phyloP scores from a whole-genome alignment of 2,113 vertebrate species.

The Gila orcuttii region DNA sequence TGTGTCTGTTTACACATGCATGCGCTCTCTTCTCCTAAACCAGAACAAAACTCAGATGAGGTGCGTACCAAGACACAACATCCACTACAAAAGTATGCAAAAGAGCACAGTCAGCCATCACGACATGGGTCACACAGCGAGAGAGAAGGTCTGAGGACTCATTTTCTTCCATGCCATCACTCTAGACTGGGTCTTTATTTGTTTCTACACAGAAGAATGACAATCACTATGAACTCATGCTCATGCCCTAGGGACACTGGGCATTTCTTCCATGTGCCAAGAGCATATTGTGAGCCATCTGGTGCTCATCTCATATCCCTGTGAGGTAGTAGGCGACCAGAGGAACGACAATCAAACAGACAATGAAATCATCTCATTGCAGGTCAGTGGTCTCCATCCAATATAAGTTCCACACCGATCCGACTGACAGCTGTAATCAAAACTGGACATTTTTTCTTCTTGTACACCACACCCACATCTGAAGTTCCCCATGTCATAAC shows the following conservation, averaged over 20 bases:
- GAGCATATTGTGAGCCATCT: conserved; percentile 56
- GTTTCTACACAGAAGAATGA: conserved; percentile 44
- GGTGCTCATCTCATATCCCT: conserved; percentile 32
- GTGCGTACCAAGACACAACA: conserved; percentile 5
- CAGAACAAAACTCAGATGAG: conserved; percentile 4
- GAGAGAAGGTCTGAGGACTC: not conserved
- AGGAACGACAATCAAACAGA: conserved; percentile 22
- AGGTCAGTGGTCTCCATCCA: not conserved
- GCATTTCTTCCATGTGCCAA: conserved; percentile 28
- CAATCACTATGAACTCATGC: conserved; percentile 35
- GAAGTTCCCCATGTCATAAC: not conserved
- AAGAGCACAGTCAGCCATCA: conserved; percentile 8
- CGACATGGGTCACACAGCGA: not conserved
- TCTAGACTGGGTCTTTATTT: not conserved
- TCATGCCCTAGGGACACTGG: conserved; percentile 25
- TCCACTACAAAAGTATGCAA: conserved; percentile 15
- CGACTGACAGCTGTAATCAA: not conserved
- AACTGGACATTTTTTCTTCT: not conserved
- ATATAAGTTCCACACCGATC: not conserved
- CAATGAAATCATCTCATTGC: conserved; percentile 29
- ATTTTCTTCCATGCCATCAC: conserved; percentile 20
- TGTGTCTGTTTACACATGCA: conserved; percentile 54
- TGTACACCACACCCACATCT: not conserved
- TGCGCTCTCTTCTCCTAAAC: not conserved
- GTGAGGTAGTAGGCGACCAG: not conserved